Evolutionary conservation across 2,113 vertebrate species (phyloP).

Genomic region (Melierax canorus): DNA sequence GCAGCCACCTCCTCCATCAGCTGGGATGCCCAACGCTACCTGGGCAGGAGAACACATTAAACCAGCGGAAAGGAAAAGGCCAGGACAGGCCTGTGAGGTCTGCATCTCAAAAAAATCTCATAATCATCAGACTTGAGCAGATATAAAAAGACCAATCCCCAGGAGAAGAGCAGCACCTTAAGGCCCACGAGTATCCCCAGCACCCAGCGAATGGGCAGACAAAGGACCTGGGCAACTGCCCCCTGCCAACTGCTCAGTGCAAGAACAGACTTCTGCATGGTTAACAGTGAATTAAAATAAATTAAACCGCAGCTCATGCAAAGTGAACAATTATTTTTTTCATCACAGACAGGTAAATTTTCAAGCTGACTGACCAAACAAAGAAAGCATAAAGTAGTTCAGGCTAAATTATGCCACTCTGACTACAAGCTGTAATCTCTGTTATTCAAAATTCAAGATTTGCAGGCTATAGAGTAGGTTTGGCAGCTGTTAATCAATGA

Average conservation of each 20-base stretch:
- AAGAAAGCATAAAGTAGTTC: not conserved
- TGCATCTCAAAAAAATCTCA: not conserved
- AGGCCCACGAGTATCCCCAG: not conserved
- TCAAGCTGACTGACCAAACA: not conserved
- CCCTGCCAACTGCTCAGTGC: not conserved
- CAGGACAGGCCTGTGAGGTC: not conserved
- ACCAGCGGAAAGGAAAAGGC: not conserved
- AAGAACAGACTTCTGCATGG: not conserved
- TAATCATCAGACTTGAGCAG: not conserved
- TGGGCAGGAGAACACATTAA: not conserved
- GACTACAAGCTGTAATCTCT: not conserved
- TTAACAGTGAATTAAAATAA: not conserved
- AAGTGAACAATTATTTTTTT: not conserved
- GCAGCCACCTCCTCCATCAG: not conserved
- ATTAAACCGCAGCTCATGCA: not conserved
- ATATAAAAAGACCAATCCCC: not conserved
- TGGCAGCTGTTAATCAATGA: constrained; percentile 10
- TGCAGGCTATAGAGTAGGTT: not conserved
- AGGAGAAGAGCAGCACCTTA: not conserved
- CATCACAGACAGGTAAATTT: constrained; percentile 10
- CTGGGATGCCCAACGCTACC: fast-evolving
- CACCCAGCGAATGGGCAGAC: not conserved
- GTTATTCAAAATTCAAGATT: not conserved
- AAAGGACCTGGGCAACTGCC: not conserved
- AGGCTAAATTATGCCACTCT: not conserved